Percentiles rank a stretch among this genome's conserved stretches.
Evolutionary conservation across 2,888 invertebrate species (phyloP).

Genomic region (Brachylomia viminalis): DNA sequence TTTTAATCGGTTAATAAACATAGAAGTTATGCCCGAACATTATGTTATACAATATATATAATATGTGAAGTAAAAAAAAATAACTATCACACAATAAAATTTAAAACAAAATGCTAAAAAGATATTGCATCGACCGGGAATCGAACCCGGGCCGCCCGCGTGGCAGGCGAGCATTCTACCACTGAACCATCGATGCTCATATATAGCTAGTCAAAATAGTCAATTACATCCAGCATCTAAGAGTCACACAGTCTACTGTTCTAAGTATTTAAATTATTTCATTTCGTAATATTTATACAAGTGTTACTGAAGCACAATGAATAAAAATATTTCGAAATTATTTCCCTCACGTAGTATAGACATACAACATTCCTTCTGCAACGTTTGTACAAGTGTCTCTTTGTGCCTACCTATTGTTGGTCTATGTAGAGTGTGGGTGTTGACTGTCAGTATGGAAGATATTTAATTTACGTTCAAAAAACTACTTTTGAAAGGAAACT

Average conservation of each 20-base stretch:
- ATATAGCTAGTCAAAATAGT: too few species aligned
- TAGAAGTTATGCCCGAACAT: too few species aligned
- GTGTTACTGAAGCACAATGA: neutral
- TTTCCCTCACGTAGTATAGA: neutral
- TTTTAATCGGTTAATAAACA: too few species aligned
- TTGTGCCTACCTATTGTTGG: neutral
- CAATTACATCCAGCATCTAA: too few species aligned
- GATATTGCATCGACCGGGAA: slow-evolving; percentile 84
- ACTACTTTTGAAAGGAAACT: slow-evolving; percentile 23
- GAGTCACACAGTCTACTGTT: too few species aligned
- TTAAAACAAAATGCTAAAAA: slow-evolving; percentile 39
- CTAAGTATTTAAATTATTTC: too few species aligned
- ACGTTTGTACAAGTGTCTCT: slow-evolving; percentile 47
- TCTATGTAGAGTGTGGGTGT: neutral
- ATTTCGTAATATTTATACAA: neutral
- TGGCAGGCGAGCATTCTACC: slow-evolving; percentile 91
- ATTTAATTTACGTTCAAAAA: slow-evolving; percentile 21
- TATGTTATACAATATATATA: too few species aligned
- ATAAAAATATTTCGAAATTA: slow-evolving; percentile 1
- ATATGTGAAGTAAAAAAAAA: too few species aligned
- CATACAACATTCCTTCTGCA: slow-evolving; percentile 26
- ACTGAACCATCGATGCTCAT: slow-evolving; percentile 90
- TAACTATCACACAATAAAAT: too few species aligned
- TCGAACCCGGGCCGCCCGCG: slow-evolving; percentile 88
- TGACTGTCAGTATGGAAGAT: slow-evolving; percentile 24